A percentile compares a stretch with the other conserved stretches of the same genome.
These are phyloP conservation scores for Darevskia mixta DNA, from an alignment of 2,797 vertebrate genomes.

Conservation along the genomic window DNA sequence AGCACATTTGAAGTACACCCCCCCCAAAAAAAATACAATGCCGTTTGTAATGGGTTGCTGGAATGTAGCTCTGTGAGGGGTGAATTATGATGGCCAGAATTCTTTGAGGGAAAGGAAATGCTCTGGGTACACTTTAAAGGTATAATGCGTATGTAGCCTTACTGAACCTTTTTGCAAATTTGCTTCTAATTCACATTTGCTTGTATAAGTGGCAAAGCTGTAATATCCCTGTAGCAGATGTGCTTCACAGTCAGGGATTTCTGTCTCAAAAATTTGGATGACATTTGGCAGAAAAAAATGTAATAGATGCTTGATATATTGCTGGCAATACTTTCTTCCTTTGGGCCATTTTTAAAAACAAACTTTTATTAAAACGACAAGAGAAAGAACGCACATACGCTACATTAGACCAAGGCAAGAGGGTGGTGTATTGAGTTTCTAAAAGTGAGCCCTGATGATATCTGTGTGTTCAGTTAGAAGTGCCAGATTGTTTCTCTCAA, in stretches of 20 bases:
- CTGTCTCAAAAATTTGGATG: constrained; percentile 29
- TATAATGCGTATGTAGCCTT: too few species aligned
- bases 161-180: constrained; percentile 3
- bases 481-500: not conserved
- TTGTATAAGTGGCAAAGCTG: constrained; percentile 31
- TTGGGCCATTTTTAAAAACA: constrained; percentile 16
- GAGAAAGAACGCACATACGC: not conserved
- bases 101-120: too few species aligned
- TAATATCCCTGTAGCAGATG: not conserved
- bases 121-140: too few species aligned
- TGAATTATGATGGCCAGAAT: too few species aligned
- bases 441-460: constrained; percentile 7
- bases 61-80: too few species aligned
- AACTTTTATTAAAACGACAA: constrained; percentile 44
- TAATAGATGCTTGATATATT: not conserved
- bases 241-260: constrained; percentile 49
- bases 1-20: too few species aligned
- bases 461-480: constrained; percentile 3
- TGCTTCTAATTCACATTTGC: constrained; percentile 22
- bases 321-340: constrained; percentile 43
- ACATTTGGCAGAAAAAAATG: constrained; percentile 30
- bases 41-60: too few species aligned
- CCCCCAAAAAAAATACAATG: too few species aligned
- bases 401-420: not conserved
- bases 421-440: constrained; percentile 10